Percentiles rank a stretch among this genome's conserved stretches.
Evolutionary conservation across 2,113 vertebrate genomes (phyloP).

Genomic region (Spilogale gracilis): DNA sequence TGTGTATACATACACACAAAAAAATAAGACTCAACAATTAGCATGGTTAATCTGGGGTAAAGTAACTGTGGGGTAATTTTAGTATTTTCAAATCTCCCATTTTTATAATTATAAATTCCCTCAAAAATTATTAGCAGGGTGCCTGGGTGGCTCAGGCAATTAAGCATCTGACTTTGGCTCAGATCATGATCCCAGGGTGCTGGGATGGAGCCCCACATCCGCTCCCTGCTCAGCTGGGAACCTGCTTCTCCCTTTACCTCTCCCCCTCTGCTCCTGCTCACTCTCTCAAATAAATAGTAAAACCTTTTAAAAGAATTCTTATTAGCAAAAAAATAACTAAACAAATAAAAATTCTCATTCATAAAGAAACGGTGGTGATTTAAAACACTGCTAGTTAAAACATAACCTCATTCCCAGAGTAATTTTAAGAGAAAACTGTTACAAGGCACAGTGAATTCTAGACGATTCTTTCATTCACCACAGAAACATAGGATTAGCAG

Average conservation of each 20-base stretch:
- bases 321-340: background rate
- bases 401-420: background rate
- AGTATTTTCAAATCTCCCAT: slow-evolving; percentile 6
- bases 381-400: slow-evolving; percentile 15
- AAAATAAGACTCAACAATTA: slow-evolving; percentile 37
- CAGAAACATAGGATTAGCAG: background rate
- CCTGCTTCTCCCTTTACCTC: background rate
- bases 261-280: no score
- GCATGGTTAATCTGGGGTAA: slow-evolving; percentile 6
- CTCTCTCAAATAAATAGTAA: background rate
- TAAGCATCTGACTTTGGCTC: no score
- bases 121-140: background rate
- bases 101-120: slow-evolving; percentile 23
- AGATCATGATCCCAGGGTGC: background rate
- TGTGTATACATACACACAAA: background rate
- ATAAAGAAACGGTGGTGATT: slow-evolving; percentile 43
- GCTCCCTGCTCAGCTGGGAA: background rate
- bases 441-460: background rate
- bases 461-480: background rate
- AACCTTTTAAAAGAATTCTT: background rate
- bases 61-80: background rate
- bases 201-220: background rate
- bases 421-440: slow-evolving; percentile 53
- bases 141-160: no score
- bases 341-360: background rate